phyloP scores from a whole-genome alignment of 2,888 invertebrate genomes.

The Pristionchus arcanus region DNA sequence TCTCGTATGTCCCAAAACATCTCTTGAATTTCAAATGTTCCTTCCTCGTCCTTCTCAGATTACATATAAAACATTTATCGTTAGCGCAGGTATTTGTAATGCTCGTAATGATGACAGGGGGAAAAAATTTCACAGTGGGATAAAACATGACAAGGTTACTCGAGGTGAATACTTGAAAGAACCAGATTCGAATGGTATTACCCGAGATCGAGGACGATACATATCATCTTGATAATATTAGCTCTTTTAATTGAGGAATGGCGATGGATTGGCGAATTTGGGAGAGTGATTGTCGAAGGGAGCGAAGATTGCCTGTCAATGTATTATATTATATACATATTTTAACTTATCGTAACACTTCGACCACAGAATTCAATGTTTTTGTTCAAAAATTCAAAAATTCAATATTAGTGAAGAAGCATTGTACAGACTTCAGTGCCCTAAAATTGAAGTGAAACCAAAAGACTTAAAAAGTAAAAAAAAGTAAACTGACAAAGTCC shows the following conservation, averaged over 20 bases:
- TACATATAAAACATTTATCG: neutral
- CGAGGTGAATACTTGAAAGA: no score
- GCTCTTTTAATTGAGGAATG: neutral
- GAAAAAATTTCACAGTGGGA: neutral
- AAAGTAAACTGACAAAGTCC: neutral
- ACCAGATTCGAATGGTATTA: no score
- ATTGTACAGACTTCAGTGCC: no score
- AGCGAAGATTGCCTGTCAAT: neutral
- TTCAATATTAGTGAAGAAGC: no score
- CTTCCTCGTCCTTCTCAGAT: neutral
- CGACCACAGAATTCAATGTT: no score
- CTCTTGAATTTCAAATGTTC: conserved; percentile 32
- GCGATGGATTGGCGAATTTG: neutral
- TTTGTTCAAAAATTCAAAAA: no score
- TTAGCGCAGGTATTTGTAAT: neutral
- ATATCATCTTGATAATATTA: neutral
- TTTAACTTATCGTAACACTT: no score
- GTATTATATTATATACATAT: neutral
- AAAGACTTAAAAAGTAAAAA: neutral
- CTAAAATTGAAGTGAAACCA: no score
- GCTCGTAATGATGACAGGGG: no score
- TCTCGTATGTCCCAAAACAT: neutral
- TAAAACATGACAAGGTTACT: neutral
- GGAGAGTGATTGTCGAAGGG: neutral
- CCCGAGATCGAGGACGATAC: neutral